phyloP scores from a whole-genome alignment of 2,797 vertebrate species.

The Parotocinclus haroldoi region DNA sequence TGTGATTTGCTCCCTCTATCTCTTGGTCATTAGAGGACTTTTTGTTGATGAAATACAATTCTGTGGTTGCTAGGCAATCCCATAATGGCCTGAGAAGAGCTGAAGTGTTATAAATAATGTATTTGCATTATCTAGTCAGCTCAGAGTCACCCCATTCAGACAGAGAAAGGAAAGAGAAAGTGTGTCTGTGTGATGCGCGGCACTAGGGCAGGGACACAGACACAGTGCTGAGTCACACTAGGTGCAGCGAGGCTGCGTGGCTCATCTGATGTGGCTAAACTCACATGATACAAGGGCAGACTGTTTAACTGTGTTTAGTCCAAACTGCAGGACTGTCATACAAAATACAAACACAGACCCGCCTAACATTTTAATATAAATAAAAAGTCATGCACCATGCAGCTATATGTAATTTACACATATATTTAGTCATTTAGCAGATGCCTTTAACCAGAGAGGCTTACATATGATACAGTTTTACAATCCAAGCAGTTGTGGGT shows the following conservation, averaged over 20 bases:
- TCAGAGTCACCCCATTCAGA: conserved; percentile 60
- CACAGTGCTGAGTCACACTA: conserved; percentile 39
- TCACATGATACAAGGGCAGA: conserved; percentile 22
- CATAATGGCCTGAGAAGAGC: conserved; percentile 69
- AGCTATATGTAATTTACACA: too few species aligned
- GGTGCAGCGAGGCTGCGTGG: conserved; percentile 21
- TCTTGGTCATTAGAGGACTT: conserved; percentile 59
- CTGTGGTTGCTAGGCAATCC: conserved; percentile 78
- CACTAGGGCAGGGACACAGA: conserved; percentile 23
- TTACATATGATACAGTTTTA: too few species aligned
- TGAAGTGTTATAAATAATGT: conserved; percentile 80
- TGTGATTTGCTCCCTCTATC: conserved; percentile 9
- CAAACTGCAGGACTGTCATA: conserved; percentile 1
- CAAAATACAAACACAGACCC: too few species aligned
- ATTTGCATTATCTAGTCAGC: conserved; percentile 80
- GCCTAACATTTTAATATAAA: too few species aligned
- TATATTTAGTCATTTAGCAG: too few species aligned
- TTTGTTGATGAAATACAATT: conserved; percentile 72
- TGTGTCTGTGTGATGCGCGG: conserved; percentile 3
- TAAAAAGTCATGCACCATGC: too few species aligned
- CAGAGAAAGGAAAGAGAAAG: conserved; percentile 10
- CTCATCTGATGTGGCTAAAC: conserved; percentile 28
- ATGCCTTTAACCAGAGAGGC: too few species aligned
- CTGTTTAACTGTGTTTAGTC: conserved; percentile 7
- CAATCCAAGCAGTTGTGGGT: too few species aligned